Evolutionary conservation across 2,113 vertebrate species (phyloP).

Genomic region (Mugil cephalus): DNA sequence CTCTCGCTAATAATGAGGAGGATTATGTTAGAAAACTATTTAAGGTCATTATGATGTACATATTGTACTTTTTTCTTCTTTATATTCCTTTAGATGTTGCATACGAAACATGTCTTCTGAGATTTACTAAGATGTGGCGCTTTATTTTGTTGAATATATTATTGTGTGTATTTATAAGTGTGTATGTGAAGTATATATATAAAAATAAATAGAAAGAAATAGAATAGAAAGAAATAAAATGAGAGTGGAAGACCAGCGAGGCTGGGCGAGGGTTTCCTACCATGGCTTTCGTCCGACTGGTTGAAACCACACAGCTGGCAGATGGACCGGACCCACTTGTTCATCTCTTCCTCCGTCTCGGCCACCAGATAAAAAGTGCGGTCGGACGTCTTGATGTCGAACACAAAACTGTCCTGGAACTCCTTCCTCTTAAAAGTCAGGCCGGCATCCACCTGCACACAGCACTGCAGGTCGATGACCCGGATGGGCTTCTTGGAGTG

Average conservation of each 20-base stretch:
- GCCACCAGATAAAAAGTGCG: slow-evolving; percentile 98
- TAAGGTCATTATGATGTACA: too few species aligned
- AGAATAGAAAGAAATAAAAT: neutral
- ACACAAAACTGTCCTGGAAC: slow-evolving; percentile 98
- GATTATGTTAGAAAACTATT: too few species aligned
- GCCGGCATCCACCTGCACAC: slow-evolving; percentile 96
- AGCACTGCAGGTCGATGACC: slow-evolving; percentile 97
- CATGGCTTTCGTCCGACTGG: slow-evolving; percentile 93
- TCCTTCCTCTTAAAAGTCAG: slow-evolving; percentile 99
- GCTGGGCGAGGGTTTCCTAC: slow-evolving; percentile 75
- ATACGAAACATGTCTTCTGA: too few species aligned
- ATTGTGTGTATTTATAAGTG: too few species aligned
- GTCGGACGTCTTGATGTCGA: slow-evolving; percentile 97
- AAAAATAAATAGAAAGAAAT: neutral
- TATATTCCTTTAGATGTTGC: too few species aligned
- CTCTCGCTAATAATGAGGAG: too few species aligned
- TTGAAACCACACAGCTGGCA: slow-evolving; percentile 99
- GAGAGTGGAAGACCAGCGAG: neutral
- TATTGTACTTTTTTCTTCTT: too few species aligned
- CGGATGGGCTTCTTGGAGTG: slow-evolving; percentile 97
- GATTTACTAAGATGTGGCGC: too few species aligned
- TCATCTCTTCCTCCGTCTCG: slow-evolving; percentile 98
- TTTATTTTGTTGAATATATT: too few species aligned
- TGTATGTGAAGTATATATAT: too few species aligned
- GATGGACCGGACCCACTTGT: slow-evolving; percentile 98